These are phyloP conservation scores for Eumaeus atala DNA, from an alignment of 1,140 invertebrate species.

Conservation along the genomic window DNA sequence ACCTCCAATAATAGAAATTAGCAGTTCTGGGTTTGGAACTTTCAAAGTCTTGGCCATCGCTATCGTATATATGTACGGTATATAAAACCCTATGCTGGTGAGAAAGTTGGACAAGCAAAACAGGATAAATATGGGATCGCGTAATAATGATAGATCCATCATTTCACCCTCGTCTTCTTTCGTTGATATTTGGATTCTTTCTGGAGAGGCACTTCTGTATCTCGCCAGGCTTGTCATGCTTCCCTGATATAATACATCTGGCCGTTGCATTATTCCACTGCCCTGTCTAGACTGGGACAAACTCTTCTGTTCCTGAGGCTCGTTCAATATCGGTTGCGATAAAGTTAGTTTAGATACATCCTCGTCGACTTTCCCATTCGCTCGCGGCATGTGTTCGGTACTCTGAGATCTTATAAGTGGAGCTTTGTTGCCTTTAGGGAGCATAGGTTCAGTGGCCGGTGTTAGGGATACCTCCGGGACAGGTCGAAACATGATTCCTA, in stretches of 20 bases:
- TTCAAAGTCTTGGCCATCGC: slow-evolving; percentile 77
- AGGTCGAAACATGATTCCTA: slow-evolving; percentile 88
- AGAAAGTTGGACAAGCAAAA: slow-evolving; percentile 96
- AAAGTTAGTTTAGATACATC: slow-evolving; percentile 75
- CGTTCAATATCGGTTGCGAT: slow-evolving; percentile 78
- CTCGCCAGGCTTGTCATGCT: slow-evolving; percentile 77
- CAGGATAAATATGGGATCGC: slow-evolving; percentile 90
- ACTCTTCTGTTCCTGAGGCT: slow-evolving; percentile 50
- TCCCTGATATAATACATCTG: slow-evolving; percentile 91
- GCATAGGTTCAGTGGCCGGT: slow-evolving; percentile 57
- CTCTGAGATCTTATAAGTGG: slow-evolving; percentile 72
- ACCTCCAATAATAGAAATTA: slow-evolving; percentile 88
- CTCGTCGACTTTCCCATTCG: slow-evolving; percentile 59
- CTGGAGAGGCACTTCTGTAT: slow-evolving; percentile 55
- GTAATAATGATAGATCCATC: slow-evolving; percentile 88
- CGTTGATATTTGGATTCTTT: slow-evolving; percentile 42
- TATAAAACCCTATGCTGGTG: slow-evolving; percentile 96
- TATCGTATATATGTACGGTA: slow-evolving; percentile 91
- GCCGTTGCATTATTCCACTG: slow-evolving; percentile 86
- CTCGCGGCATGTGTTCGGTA: slow-evolving; percentile 65
- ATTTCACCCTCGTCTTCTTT: slow-evolving; percentile 76
- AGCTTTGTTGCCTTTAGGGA: slow-evolving; percentile 57
- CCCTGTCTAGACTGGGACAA: slow-evolving; percentile 59
- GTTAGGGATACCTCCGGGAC: slow-evolving; percentile 55
- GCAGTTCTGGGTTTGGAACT: slow-evolving; percentile 76